Evolutionary conservation across 2,113 vertebrate species (phyloP).

Genomic region (Barbus barbus): DNA sequence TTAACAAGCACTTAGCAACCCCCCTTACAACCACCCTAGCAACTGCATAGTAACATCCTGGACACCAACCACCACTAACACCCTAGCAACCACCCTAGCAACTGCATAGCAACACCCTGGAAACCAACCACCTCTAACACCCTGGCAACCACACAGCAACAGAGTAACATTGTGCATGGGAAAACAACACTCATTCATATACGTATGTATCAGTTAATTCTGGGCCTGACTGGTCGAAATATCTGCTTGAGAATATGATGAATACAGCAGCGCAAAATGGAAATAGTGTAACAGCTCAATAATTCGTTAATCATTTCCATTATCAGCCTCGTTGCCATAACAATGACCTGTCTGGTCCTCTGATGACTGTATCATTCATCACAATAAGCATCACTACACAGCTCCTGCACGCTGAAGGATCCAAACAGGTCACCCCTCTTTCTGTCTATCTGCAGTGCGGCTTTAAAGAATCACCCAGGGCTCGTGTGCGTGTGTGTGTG

Average conservation of each 20-base stretch:
- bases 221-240: neutral
- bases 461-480: constrained; percentile 32
- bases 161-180: neutral
- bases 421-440: constrained; percentile 11
- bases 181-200: no score
- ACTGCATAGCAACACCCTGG: no score
- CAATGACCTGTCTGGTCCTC: neutral
- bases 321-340: constrained; percentile 10
- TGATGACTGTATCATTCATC: constrained; percentile 14
- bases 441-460: constrained; percentile 35
- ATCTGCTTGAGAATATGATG: neutral
- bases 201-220: no score
- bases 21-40: no score
- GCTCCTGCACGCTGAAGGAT: constrained; percentile 3
- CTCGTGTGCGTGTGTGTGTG: constrained; percentile 36
- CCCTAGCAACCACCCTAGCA: no score
- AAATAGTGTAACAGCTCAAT: neutral
- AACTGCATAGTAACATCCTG: neutral
- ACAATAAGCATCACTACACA: neutral
- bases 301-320: neutral
- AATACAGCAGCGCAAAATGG: neutral
- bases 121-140: no score
- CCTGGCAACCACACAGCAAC: neutral
- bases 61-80: no score
- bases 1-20: neutral